Conservation (phyloP, 2,113 vertebrate species). For the Gallinago paraguaiae region DNA sequence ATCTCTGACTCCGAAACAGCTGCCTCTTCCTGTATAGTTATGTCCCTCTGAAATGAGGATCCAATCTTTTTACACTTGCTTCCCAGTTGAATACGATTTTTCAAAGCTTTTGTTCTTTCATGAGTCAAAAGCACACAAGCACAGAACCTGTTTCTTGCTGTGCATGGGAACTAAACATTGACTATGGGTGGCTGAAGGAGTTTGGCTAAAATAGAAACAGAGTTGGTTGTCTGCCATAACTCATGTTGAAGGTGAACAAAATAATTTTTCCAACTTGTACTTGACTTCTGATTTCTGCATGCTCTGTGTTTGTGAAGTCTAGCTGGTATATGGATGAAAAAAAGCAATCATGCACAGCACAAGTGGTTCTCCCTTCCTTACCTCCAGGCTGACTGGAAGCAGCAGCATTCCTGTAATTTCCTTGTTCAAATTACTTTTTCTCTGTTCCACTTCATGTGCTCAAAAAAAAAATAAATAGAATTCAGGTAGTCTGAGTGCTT, state of each 20-base stretch:
- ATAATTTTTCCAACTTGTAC: background rate
- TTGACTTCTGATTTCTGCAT: background rate
- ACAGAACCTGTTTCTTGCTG: background rate
- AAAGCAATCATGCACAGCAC: background rate
- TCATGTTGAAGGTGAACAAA: background rate
- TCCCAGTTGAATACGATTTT: background rate
- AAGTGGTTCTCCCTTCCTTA: background rate
- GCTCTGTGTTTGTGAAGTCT: slow-evolving; percentile 13
- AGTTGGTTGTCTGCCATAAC: background rate
- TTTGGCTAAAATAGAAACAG: background rate
- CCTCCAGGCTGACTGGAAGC: slow-evolving; percentile 8
- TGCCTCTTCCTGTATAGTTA: background rate
- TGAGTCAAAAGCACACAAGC: background rate
- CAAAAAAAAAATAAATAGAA: background rate
- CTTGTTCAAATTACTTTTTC: slow-evolving; percentile 7
- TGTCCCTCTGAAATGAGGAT: background rate
- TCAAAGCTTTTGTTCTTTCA: background rate
- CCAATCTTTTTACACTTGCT: background rate
- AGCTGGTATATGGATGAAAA: background rate
- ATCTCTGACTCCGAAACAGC: background rate
- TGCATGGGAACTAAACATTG: background rate
- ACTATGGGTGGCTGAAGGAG: background rate
- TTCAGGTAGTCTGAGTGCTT: background rate
- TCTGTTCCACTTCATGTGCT: background rate
- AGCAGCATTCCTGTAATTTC: slow-evolving; percentile 21